phyloP scores from a whole-genome alignment of 2,888 invertebrate genomes.

The Laothoe populi region DNA sequence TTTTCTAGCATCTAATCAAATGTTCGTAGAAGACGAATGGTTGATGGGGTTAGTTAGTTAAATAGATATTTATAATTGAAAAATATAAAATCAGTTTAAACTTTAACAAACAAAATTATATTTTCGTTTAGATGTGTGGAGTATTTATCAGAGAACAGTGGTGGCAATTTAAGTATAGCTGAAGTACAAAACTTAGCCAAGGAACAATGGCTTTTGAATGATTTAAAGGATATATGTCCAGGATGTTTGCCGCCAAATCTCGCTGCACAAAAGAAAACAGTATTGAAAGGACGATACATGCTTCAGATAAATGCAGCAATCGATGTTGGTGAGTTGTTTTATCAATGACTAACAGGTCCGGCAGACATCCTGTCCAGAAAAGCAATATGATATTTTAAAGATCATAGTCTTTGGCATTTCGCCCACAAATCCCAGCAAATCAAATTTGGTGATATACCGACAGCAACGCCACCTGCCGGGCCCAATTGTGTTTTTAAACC shows the following conservation, averaged over 20 bases:
- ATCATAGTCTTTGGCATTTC: no score
- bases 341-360: no score
- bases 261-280: constrained; percentile 66
- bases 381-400: no score
- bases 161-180: constrained; percentile 64
- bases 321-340: constrained; percentile 87
- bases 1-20: constrained; percentile 61
- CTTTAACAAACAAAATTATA: background rate
- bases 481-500: no score
- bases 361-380: no score
- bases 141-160: constrained; percentile 76
- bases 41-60: constrained; percentile 61
- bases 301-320: constrained; percentile 86
- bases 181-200: constrained; percentile 84
- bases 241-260: constrained; percentile 86
- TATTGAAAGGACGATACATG: constrained; percentile 82
- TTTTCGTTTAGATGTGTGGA: constrained; percentile 76
- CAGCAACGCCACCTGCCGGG: no score
- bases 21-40: constrained; percentile 73
- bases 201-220: constrained; percentile 88
- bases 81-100: background rate
- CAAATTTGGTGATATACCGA: no score
- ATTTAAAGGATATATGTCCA: constrained; percentile 86
- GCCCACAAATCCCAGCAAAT: no score
- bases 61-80: constrained; percentile 13